Evolutionary conservation across 2,113 vertebrate species (phyloP).

Genomic region (Rhodinocichla rosea): DNA sequence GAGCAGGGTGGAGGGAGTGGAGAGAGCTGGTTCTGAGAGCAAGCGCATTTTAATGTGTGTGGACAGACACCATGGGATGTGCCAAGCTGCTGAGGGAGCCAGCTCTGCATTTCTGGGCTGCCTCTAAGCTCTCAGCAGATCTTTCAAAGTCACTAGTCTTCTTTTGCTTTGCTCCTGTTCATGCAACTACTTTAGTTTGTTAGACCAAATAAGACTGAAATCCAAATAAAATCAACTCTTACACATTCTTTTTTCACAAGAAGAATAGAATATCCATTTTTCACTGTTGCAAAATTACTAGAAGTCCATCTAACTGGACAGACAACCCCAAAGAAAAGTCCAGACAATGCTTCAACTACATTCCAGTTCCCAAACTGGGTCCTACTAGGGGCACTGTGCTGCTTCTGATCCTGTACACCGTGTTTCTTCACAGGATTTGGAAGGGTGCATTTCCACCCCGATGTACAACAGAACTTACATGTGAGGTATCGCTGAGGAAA

Average conservation of each 20-base stretch:
- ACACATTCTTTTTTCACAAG: background rate
- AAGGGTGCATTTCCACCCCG: background rate
- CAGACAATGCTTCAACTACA: background rate
- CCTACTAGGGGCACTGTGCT: background rate
- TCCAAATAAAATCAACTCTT: background rate
- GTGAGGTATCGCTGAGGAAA: background rate
- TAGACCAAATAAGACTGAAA: background rate
- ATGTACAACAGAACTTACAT: background rate
- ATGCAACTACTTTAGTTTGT: background rate
- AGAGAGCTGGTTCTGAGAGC: constrained; percentile 37
- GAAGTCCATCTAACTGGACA: background rate
- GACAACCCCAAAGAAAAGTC: background rate
- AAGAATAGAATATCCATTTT: background rate
- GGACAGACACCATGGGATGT: background rate
- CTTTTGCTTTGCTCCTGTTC: background rate
- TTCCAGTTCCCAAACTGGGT: background rate
- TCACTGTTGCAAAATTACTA: background rate
- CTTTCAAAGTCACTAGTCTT: background rate
- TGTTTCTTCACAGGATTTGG: background rate
- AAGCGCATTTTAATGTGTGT: constrained; percentile 71
- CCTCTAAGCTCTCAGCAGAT: background rate
- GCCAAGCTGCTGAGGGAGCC: background rate
- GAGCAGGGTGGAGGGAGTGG: background rate
- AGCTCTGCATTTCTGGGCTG: background rate
- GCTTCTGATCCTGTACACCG: accelerated